phyloP scores from a whole-genome alignment of 1,140 invertebrate genomes.

The Zelostemma sp. region DNA sequence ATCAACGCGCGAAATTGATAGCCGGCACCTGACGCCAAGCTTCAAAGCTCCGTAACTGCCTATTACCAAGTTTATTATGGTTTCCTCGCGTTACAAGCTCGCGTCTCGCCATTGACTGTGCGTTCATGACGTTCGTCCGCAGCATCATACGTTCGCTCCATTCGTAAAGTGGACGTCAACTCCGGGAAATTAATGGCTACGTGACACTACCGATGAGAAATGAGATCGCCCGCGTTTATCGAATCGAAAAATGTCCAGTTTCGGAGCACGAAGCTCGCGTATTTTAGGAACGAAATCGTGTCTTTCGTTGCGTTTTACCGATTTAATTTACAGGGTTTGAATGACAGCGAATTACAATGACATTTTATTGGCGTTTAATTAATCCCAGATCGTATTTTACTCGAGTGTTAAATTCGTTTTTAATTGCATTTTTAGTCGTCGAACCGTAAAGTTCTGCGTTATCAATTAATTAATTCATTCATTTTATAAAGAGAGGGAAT shows the following conservation, averaged over 20 bases:
- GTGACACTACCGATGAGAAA: constrained; percentile 35
- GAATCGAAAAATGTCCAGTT: neutral
- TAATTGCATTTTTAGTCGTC: too few species aligned
- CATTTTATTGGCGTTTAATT: too few species aligned
- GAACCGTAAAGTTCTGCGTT: too few species aligned
- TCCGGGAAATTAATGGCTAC: constrained; percentile 37
- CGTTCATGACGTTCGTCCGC: constrained; percentile 7
- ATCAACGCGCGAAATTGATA: constrained; percentile 60
- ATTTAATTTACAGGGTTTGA: too few species aligned
- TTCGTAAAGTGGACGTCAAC: constrained; percentile 40
- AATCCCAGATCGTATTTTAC: too few species aligned
- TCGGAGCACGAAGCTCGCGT: too few species aligned
- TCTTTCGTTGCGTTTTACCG: too few species aligned
- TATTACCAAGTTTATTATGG: constrained; percentile 63
- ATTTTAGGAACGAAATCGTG: too few species aligned
- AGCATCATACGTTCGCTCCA: constrained; percentile 15
- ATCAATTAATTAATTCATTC: too few species aligned
- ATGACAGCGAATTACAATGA: too few species aligned
- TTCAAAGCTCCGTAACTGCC: constrained; percentile 53
- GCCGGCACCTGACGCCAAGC: constrained; percentile 55
- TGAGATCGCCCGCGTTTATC: constrained; percentile 29
- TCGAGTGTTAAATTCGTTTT: too few species aligned
- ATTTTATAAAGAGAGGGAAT: neutral
- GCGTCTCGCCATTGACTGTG: constrained; percentile 29
- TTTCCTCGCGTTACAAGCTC: constrained; percentile 51